phyloP scores from a whole-genome alignment of 2,888 invertebrate genomes.

The Dusona sp. region DNA sequence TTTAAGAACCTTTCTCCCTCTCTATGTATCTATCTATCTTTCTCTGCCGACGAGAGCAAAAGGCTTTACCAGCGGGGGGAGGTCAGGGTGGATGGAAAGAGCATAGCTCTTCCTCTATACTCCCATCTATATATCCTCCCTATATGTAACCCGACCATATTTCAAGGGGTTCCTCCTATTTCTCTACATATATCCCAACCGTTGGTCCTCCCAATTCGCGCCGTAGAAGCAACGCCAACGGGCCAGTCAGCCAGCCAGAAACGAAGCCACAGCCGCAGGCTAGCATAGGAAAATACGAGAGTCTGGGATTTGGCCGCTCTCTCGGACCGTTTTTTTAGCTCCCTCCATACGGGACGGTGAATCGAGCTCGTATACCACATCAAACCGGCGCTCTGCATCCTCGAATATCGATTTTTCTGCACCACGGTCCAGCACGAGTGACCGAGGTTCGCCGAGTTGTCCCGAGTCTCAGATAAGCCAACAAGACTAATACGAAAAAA shows the following conservation, averaged over 20 bases:
- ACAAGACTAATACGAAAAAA: constrained; percentile 28
- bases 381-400: constrained; percentile 61
- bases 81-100: constrained; percentile 28
- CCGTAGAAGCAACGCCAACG: constrained; percentile 53
- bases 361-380: constrained; percentile 66
- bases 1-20: constrained; percentile 39
- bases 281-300: constrained; percentile 66
- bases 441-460: constrained; percentile 47
- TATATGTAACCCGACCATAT: constrained; percentile 64
- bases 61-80: constrained; percentile 20
- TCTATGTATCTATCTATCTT: neutral
- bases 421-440: constrained; percentile 65
- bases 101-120: constrained; percentile 47
- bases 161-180: constrained; percentile 67
- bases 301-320: constrained; percentile 67
- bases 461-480: constrained; percentile 43
- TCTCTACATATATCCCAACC: constrained; percentile 31
- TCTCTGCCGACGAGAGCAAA: constrained; percentile 23
- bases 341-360: constrained; percentile 68
- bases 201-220: constrained; percentile 61
- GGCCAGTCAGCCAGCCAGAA: constrained; percentile 61
- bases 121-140: constrained; percentile 48
- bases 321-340: constrained; percentile 57
- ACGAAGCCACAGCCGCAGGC: constrained; percentile 68
- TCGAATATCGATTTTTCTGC: constrained; percentile 62